phyloP scores from a whole-genome alignment of 2,888 invertebrate species.

The Hesperia comma region DNA sequence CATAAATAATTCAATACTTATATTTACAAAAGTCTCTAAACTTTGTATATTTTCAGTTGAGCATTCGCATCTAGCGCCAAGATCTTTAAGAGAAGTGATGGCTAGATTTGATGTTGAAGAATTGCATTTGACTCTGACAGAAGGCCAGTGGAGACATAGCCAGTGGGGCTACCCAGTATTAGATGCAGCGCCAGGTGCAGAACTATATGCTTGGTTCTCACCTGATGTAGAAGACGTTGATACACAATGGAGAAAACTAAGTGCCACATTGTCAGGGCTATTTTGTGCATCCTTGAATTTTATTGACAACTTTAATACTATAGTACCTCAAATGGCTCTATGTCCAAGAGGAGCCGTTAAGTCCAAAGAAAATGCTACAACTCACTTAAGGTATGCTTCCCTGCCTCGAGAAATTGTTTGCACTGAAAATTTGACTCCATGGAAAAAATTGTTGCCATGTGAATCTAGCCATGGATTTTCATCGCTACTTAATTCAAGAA shows the following conservation, averaged over 20 bases:
- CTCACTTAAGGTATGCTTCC: slow-evolving; percentile 91
- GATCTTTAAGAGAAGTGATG: slow-evolving; percentile 94
- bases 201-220: slow-evolving; percentile 97
- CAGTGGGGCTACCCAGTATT: slow-evolving; percentile 97
- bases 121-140: slow-evolving; percentile 94
- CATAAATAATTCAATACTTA: too few relatives aligned
- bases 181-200: slow-evolving; percentile 96
- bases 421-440: slow-evolving; percentile 99
- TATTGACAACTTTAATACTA: slow-evolving; percentile 92
- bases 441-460: slow-evolving; percentile 98
- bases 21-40: too few relatives aligned
- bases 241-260: slow-evolving; percentile 93
- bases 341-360: slow-evolving; percentile 88
- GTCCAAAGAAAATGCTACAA: slow-evolving; percentile 75
- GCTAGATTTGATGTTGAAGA: slow-evolving; percentile 93
- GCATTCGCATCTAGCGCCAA: slow-evolving; percentile 94
- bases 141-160: slow-evolving; percentile 96
- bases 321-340: slow-evolving; percentile 92
- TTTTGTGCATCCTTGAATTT: slow-evolving; percentile 98
- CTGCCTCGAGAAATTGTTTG: slow-evolving; percentile 98
- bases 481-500: slow-evolving; percentile 93
- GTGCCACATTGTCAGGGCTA: slow-evolving; percentile 95
- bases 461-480: slow-evolving; percentile 94
- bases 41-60: slow-evolving; percentile 82
- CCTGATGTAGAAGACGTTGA: slow-evolving; percentile 88